phyloP scores from a whole-genome alignment of 2,113 vertebrate species.

The Calonectris borealis region DNA sequence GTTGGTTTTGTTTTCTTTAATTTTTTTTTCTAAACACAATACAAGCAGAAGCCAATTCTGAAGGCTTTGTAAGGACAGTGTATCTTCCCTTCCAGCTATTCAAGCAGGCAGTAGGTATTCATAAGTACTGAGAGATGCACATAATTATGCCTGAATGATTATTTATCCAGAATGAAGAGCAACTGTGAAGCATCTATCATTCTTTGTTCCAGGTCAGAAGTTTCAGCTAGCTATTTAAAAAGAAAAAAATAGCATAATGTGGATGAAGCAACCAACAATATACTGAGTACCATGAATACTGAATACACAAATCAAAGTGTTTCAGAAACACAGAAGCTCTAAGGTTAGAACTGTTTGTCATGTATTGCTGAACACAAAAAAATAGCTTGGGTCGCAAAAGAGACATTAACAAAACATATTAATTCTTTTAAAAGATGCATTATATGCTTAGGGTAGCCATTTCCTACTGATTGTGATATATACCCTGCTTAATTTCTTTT shows the following conservation, averaged over 20 bases:
- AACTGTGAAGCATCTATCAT: constrained; percentile 27
- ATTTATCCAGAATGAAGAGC: constrained; percentile 23
- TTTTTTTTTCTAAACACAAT: not conserved
- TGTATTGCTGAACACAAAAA: not conserved
- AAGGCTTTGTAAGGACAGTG: not conserved
- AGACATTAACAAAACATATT: not conserved
- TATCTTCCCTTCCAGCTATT: constrained; percentile 9
- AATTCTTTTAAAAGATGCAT: not conserved
- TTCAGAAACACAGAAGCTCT: not conserved
- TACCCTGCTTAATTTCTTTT: not conserved
- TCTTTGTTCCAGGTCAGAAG: constrained; percentile 46
- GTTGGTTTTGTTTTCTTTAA: not conserved
- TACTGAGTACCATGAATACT: not conserved
- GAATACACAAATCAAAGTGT: not conserved
- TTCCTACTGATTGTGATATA: not conserved
- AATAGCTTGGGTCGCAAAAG: not conserved
- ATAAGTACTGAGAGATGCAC: not conserved
- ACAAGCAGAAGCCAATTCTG: not conserved
- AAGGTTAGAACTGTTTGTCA: not conserved
- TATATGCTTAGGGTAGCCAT: not conserved
- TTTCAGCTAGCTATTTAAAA: constrained; percentile 28
- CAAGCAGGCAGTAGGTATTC: constrained; percentile 11
- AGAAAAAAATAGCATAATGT: not conserved
- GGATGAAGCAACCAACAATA: not conserved
- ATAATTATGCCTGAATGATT: constrained; percentile 29